phyloP scores from a whole-genome alignment of 2,797 vertebrate species.

The Sebastes goodei region DNA sequence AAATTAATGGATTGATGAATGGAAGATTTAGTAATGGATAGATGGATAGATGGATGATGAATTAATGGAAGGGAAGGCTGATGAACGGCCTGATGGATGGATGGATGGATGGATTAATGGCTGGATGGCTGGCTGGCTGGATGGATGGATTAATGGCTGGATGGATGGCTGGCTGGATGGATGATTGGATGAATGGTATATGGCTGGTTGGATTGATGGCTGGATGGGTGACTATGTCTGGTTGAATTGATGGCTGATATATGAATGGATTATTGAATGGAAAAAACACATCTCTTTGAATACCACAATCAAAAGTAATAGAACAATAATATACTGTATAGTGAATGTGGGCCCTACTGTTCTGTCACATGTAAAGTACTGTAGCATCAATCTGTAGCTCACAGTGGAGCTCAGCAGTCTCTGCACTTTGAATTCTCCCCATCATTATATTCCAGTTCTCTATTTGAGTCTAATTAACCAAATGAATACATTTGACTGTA shows the following conservation, averaged over 20 bases:
- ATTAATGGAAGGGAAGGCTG: too few species aligned
- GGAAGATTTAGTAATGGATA: too few species aligned
- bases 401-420: neutral
- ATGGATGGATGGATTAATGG: neutral
- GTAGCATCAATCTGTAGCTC: neutral
- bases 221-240: neutral
- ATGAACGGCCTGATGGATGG: neutral
- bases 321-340: neutral
- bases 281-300: neutral
- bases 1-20: neutral
- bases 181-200: neutral
- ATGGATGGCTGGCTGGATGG: neutral
- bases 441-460: neutral
- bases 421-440: neutral
- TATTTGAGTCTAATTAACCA: constrained; percentile 3
- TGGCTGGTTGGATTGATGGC: neutral
- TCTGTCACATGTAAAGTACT: neutral
- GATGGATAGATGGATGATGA: neutral
- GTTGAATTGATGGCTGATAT: neutral
- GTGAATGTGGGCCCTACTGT: neutral
- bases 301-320: neutral
- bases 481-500: constrained; percentile 1
- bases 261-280: neutral
- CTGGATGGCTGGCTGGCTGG: neutral
- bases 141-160: neutral